Conservation (phyloP, 1,140 invertebrate species). For the Cataglyphis hispanica region DNA sequence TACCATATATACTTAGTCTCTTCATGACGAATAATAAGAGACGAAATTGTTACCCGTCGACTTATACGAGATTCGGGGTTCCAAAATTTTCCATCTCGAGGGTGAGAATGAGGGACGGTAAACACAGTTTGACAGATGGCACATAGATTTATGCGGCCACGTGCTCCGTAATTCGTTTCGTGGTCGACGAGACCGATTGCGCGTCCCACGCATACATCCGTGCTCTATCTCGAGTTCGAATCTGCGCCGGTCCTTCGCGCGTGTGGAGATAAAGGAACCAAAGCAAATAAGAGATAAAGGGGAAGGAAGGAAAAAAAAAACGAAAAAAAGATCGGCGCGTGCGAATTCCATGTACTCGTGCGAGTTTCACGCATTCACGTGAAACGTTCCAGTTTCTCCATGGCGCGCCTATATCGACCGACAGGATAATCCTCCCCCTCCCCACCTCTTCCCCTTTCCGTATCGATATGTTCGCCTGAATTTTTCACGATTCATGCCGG, state of each 20-base stretch:
- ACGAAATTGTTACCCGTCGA: slow-evolving; percentile 4
- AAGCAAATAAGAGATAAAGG: background rate
- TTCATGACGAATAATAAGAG: background rate
- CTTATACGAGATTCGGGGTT: background rate
- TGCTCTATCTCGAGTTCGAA: slow-evolving; percentile 6
- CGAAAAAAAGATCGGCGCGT: slow-evolving; percentile 20
- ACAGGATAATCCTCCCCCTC: slow-evolving; percentile 48
- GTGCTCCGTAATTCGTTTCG: slow-evolving; percentile 49
- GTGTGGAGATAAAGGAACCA: background rate
- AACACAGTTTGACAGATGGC: slow-evolving; percentile 45
- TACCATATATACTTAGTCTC: too few species aligned
- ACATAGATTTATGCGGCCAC: slow-evolving; percentile 32
- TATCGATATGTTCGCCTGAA: slow-evolving; percentile 63
- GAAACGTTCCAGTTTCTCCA: slow-evolving; percentile 48
- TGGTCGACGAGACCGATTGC: slow-evolving; percentile 17
- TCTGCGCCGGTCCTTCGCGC: background rate
- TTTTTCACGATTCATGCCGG: slow-evolving; percentile 63
- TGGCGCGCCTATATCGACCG: slow-evolving; percentile 62
- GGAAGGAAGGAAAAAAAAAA: background rate
- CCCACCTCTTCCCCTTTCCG: slow-evolving; percentile 6
- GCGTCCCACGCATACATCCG: background rate
- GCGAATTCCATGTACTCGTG: background rate
- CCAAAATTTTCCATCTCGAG: slow-evolving; percentile 13
- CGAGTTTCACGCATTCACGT: slow-evolving; percentile 17
- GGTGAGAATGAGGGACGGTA: slow-evolving; percentile 34